Conservation (phyloP, 2,888 invertebrate genomes). For the Agrenia bidenticulata region DNA sequence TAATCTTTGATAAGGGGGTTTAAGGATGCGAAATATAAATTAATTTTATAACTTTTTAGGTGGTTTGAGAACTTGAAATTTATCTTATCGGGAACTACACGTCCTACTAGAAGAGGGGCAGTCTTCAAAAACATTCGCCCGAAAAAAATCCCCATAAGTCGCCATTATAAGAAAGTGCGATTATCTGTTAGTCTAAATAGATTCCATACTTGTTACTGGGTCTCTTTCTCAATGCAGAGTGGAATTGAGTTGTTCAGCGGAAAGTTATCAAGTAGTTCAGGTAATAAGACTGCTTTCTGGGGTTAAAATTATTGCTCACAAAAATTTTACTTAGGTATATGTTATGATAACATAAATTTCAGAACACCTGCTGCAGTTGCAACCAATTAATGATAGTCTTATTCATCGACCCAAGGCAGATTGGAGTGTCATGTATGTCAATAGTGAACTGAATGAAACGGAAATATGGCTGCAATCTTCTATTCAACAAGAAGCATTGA, state of each 20-base stretch:
- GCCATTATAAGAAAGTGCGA: slow-evolving; percentile 86
- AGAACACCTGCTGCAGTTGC: slow-evolving; percentile 64
- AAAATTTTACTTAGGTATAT: neutral
- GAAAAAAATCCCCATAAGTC: slow-evolving; percentile 84
- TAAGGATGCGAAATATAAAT: neutral
- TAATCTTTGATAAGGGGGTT: neutral
- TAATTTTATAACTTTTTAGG: slow-evolving; percentile 55
- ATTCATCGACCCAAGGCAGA: slow-evolving; percentile 80
- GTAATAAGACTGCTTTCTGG: too few species aligned
- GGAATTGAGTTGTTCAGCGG: slow-evolving; percentile 84
- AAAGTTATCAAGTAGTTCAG: slow-evolving; percentile 76
- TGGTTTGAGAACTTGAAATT: slow-evolving; percentile 96
- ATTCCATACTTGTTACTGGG: slow-evolving; percentile 84
- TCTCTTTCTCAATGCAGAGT: slow-evolving; percentile 92
- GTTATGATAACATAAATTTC: slow-evolving; percentile 24
- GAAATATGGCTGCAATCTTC: slow-evolving; percentile 89
- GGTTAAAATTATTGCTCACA: too few species aligned
- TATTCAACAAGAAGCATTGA: slow-evolving; percentile 63
- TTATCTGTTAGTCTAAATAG: slow-evolving; percentile 83
- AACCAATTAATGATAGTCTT: slow-evolving; percentile 75
- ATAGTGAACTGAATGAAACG: slow-evolving; percentile 86
- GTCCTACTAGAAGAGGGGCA: slow-evolving; percentile 88
- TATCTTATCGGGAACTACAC: slow-evolving; percentile 82
- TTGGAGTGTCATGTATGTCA: slow-evolving; percentile 92
- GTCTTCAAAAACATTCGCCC: slow-evolving; percentile 82